Evolutionary conservation across 2,797 vertebrate genomes (phyloP), one percentile per base, ranked within the genome.

Genomic region (Spinibarbus caldwelli): DNA sequence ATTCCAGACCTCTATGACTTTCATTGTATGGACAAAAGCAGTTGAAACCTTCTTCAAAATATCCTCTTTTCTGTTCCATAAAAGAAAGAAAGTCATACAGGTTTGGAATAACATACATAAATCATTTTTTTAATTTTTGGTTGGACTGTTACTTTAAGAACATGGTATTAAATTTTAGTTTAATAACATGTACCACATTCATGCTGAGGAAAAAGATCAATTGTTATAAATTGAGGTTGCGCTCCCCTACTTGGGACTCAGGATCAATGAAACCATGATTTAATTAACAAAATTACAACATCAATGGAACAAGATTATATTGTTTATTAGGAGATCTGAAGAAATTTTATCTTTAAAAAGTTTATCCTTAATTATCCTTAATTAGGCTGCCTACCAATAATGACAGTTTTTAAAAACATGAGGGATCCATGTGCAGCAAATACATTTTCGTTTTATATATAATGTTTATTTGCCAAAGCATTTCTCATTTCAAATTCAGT

Each of bases 271-370:
- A 73, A 49, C 23, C 3, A 4, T 43, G 5, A 72, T 26, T 71
- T 71, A 45, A 71, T 68, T 68, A 23, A 38, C 68, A 26, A 15
- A 71, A 43, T 71, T 71, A 45, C 68, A 71, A 26, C 23, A 43
- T 43, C 38, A 71, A 3, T 15, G 23, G 12, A 43, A 43, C 11
- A 43, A 26, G 68, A 43, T 43, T 14, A 26, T 43, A 71, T 43
- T 0, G 1, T 71, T 45, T 4, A 15, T 26, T 26, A 45, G 38
- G 38, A 71, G n/a, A 26, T 26, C 23, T 15, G 12, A 43, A 26
- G 68, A 43, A 70, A 70, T n/a, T n/a, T n/a, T n/a, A n/a, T n/a
- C n/a, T n/a, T n/a, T n/a, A n/a, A n/a, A n/a, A 71, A 43, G 23
- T 26, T 43, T 71, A 41, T 15, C 68, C 23, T n/a, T 43, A 70